These are phyloP conservation scores for Hydrozoanthus tunicans DNA, from an alignment of 64 coral and sea anemone species.

Conservation along the genomic window DNA sequence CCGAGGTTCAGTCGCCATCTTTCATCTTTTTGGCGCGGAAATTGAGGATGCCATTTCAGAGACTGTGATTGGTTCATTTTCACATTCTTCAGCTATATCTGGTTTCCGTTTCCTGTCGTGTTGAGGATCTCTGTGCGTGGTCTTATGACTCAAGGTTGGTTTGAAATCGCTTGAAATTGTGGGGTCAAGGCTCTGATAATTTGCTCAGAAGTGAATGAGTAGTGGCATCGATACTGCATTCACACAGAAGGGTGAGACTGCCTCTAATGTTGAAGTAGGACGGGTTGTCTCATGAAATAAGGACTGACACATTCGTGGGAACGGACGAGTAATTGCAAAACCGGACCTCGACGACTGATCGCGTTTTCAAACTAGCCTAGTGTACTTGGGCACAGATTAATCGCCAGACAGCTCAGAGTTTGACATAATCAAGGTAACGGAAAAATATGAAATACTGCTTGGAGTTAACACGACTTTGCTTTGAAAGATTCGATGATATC, in stretches of 20 bases:
- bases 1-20: slow-evolving; percentile 28
- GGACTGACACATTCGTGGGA: background rate
- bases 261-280: background rate
- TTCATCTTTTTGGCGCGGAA: slow-evolving; percentile 66
- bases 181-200: slow-evolving; percentile 42
- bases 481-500: no score
- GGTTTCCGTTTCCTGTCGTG: slow-evolving; percentile 62
- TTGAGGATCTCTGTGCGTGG: slow-evolving; percentile 1
- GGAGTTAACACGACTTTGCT: background rate
- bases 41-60: slow-evolving; percentile 20
- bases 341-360: background rate
- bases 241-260: background rate
- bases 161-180: slow-evolving; percentile 49
- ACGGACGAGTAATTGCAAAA: slow-evolving; percentile 41
- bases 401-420: slow-evolving; percentile 1
- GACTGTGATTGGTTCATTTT: slow-evolving; percentile 4
- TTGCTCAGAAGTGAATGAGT: background rate
- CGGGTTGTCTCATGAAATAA: background rate
- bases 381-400: background rate
- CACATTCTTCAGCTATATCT: slow-evolving; percentile 45
- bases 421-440: slow-evolving; percentile 35
- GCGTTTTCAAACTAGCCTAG: background rate
- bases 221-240: background rate
- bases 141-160: slow-evolving; percentile 53
- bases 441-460: background rate